Percentiles rank a stretch among this genome's conserved stretches.
These are phyloP conservation scores for Spondyliosoma cantharus DNA, from an alignment of 2,797 vertebrate genomes.

Conservation along the genomic window DNA sequence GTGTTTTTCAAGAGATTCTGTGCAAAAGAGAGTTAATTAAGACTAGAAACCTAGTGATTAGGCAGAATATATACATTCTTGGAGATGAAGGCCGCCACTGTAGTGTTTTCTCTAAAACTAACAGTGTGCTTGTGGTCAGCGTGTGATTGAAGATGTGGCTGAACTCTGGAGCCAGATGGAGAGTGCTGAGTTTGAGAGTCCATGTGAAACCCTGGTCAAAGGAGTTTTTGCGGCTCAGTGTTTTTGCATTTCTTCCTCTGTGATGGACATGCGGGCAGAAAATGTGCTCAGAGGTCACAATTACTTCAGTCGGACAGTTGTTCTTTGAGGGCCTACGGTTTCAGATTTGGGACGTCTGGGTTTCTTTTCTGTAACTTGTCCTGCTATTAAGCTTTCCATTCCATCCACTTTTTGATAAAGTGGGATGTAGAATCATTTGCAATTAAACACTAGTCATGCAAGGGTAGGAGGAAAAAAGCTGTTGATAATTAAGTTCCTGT, in stretches of 20 bases:
- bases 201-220: slow-evolving; percentile 42
- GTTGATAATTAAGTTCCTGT: background rate
- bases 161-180: slow-evolving; percentile 32
- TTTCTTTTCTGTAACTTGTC: slow-evolving; percentile 37
- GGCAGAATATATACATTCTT: slow-evolving; percentile 14
- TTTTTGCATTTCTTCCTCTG: slow-evolving; percentile 38
- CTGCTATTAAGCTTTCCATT: slow-evolving; percentile 24
- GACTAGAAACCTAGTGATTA: slow-evolving; percentile 7
- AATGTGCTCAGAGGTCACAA: slow-evolving; percentile 41
- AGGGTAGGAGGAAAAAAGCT: background rate
- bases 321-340: slow-evolving; percentile 35
- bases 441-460: slow-evolving; percentile 10
- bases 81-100: background rate
- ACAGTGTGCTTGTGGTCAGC: slow-evolving; percentile 26
- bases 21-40: background rate
- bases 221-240: slow-evolving; percentile 29
- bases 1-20: background rate
- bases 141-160: slow-evolving; percentile 52
- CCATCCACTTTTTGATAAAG: background rate
- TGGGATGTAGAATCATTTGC: slow-evolving; percentile 19
- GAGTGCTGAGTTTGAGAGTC: slow-evolving; percentile 22
- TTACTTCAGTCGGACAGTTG: slow-evolving; percentile 29
- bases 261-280: slow-evolving; percentile 53
- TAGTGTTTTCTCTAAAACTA: slow-evolving; percentile 45
- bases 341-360: slow-evolving; percentile 10